Evolutionary conservation across 2,797 vertebrate genomes (phyloP), one percentile per base, ranked within the genome.

Genomic region (Enteromius thamalakanensis): DNA sequence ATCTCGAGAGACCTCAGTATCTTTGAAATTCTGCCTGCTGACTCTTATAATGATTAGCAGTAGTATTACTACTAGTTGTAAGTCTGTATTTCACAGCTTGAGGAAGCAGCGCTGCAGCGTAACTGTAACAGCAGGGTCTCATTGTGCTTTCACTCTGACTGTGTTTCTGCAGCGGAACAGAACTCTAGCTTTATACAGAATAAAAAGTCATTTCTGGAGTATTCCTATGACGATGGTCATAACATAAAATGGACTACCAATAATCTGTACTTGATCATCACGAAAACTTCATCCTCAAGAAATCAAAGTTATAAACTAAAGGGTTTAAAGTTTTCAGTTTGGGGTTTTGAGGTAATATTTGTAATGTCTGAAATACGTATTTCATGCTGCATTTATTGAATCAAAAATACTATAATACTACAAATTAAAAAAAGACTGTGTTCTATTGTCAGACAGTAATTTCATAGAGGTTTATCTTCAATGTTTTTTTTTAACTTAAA

Each of bases 121-220:
- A 60, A 42, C 74, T 76, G n/a, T 60, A 42, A 76, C 53, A 76
- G 74, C 74, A 76, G 74, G 74, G n/a, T 26, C n/a, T 40, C 34
- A 76, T 17, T 42, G 74, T 76, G 34, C 53, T 60, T 76, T 76
- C n/a, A 42, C 74, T 11, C 51, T 17, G 34, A 40, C 72, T 15
- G 51, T 55, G 32, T 58, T 75, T 58, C 32, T 26, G 53, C 7
- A 76, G 51, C 2, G 14, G 23, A 58, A 58, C 72, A 76, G 65
- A 67, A 58, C 72, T 55, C 11, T 19, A 26, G 14, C 53, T 42
- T 37, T 19, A 12, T 10, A 26, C 7, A 42, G 74, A 60, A 76
- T 9, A n/a, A 37, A 55, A 74, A 74, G 49, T 55, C 0, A 75
- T 74, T 74, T 37, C 19, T 74, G 19, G 29, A 7, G 7, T 42